Evolutionary conservation across 2,888 invertebrate species (phyloP).

Genomic region (Callyntrura guangdongensis): DNA sequence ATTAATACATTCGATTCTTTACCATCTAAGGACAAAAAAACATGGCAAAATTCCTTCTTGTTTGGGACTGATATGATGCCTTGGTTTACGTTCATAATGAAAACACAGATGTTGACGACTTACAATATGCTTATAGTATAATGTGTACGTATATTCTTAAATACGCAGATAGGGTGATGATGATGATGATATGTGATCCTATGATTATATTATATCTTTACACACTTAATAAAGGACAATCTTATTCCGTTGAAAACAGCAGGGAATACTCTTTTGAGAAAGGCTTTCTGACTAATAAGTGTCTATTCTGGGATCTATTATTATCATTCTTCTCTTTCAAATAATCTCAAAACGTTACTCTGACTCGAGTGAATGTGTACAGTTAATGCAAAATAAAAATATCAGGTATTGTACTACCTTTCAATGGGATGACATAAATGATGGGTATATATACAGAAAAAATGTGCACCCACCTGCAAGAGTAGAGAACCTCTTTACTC

Average conservation of each 20-base stretch:
- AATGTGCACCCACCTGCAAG: no score
- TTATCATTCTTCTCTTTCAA: slow-evolving; percentile 37
- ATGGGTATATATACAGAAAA: background rate
- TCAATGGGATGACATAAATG: background rate
- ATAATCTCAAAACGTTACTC: slow-evolving; percentile 30
- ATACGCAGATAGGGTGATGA: background rate
- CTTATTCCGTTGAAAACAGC: slow-evolving; percentile 71
- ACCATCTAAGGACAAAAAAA: no score
- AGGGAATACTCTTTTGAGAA: slow-evolving; percentile 60
- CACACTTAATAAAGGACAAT: slow-evolving; percentile 68
- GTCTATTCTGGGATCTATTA: slow-evolving; percentile 68
- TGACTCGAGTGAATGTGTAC: slow-evolving; percentile 25
- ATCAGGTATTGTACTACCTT: slow-evolving; percentile 37
- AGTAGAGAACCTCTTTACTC: no score
- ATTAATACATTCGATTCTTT: slow-evolving; percentile 45
- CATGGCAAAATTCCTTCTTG: background rate
- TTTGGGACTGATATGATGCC: no score
- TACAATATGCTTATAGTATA: background rate
- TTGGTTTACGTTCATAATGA: background rate
- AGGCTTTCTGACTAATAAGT: slow-evolving; percentile 70
- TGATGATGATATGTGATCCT: slow-evolving; percentile 63
- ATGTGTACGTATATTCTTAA: slow-evolving; percentile 28
- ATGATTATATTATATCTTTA: slow-evolving; percentile 78
- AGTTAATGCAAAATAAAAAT: slow-evolving; percentile 27
- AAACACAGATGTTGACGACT: slow-evolving; percentile 15